phyloP scores from a whole-genome alignment of 1,140 invertebrate species.

The Lerema accius region DNA sequence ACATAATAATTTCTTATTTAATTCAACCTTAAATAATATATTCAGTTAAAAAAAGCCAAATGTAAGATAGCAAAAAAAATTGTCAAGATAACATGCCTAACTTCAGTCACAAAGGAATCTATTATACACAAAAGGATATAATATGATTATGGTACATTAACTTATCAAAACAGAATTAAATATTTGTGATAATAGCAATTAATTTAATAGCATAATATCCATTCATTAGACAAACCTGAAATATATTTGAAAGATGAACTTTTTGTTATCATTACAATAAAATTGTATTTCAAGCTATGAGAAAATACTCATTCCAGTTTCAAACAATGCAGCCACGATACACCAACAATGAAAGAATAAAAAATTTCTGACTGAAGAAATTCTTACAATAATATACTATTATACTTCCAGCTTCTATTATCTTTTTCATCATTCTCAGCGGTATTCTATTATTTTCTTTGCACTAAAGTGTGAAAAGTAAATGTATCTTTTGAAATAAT shows the following conservation, averaged over 20 bases:
- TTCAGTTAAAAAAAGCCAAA: too few species aligned
- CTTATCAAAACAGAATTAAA: not conserved
- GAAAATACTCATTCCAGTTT: constrained; percentile 20
- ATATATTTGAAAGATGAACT: constrained; percentile 11
- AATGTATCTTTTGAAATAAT: not conserved
- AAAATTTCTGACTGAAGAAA: constrained; percentile 14
- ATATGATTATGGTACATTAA: not conserved
- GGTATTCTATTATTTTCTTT: not conserved
- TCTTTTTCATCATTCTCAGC: not conserved
- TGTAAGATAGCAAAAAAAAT: too few species aligned
- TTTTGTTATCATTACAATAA: not conserved
- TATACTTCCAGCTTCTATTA: not conserved
- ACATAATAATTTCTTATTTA: too few species aligned
- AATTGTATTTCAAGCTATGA: constrained; percentile 12
- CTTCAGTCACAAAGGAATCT: too few species aligned
- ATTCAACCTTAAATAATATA: too few species aligned
- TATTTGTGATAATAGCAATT: not conserved
- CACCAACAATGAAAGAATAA: constrained; percentile 16
- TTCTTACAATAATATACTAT: constrained; percentile 4
- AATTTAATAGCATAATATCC: not conserved
- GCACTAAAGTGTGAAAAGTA: constrained; percentile 9
- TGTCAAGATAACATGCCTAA: not conserved
- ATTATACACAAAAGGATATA: too few species aligned
- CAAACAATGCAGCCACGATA: constrained; percentile 18
- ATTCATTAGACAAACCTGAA: not conserved